Conservation (phyloP, 1,140 invertebrate genomes). For the Acromyrmex charruanus region DNA sequence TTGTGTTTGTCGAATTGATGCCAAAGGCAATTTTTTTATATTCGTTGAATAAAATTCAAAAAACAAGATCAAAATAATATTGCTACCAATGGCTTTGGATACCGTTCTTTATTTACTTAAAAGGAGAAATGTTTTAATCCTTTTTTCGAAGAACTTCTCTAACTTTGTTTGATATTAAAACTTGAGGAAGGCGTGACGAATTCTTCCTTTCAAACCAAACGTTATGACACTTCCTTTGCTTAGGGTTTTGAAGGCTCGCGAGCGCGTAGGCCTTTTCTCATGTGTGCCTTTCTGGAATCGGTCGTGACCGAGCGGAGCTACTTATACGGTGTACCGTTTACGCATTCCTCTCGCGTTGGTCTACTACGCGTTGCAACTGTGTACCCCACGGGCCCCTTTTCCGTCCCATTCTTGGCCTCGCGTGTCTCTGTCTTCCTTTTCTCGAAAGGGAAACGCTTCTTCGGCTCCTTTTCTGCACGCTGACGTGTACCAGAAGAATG, state of each 20-base stretch:
- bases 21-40: background rate
- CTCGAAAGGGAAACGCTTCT: slow-evolving; percentile 48
- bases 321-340: slow-evolving; percentile 73
- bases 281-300: slow-evolving; percentile 48
- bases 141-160: background rate
- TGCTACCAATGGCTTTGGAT: background rate
- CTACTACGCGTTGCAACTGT: slow-evolving; percentile 52
- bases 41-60: background rate
- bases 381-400: slow-evolving; percentile 33
- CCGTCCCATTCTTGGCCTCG: slow-evolving; percentile 10
- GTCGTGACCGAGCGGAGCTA: slow-evolving; percentile 30
- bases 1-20: background rate
- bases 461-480: slow-evolving; percentile 49
- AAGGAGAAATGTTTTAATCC: background rate
- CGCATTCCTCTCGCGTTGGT: slow-evolving; percentile 65
- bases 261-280: background rate
- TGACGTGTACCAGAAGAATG: slow-evolving; percentile 61
- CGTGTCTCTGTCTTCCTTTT: slow-evolving; percentile 38
- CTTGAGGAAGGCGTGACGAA: background rate
- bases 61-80: background rate
- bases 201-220: background rate
- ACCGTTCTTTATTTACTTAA: no score
- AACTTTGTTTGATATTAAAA: background rate
- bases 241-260: background rate
- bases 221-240: background rate